Conservation (phyloP, 2,888 invertebrate species). For the Girardia tigrina region DNA sequence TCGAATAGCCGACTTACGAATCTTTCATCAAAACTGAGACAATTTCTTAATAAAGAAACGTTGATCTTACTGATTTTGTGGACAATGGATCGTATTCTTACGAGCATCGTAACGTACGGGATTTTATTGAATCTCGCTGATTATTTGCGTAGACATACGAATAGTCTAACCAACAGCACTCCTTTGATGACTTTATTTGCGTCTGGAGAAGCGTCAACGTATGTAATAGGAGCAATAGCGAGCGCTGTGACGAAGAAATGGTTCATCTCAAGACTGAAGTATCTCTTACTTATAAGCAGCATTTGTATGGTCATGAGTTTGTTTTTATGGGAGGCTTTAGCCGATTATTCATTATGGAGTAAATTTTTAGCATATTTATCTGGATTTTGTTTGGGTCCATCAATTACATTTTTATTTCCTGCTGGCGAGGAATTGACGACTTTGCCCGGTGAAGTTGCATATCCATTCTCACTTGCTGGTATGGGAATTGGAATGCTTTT, state of each 20-base stretch:
- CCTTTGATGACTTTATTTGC: conserved; percentile 35
- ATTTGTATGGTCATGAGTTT: conserved; percentile 33
- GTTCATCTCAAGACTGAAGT: conserved; percentile 32
- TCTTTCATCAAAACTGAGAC: not conserved
- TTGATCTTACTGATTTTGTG: conserved; percentile 33
- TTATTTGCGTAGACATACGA: conserved; percentile 35
- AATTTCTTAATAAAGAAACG: conserved; percentile 20
- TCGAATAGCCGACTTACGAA: conserved; percentile 15
- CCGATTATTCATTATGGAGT: not conserved
- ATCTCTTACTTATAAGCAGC: conserved; percentile 32
- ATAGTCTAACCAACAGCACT: conserved; percentile 31
- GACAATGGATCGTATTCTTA: conserved; percentile 37
- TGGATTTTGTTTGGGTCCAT: conserved; percentile 37
- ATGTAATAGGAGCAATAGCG: conserved; percentile 33
- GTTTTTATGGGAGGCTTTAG: conserved; percentile 34
- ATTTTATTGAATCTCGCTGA: conserved; percentile 37
- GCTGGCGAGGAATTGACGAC: conserved; percentile 37
- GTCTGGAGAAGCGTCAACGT: conserved; percentile 36
- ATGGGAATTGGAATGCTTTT: conserved; percentile 37
- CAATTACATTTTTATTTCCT: conserved; percentile 37
- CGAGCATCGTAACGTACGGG: conserved; percentile 37
- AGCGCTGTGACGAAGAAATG: conserved; percentile 36
- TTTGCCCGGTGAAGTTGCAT: conserved; percentile 36
- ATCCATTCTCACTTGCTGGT: conserved; percentile 36
- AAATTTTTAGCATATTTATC: conserved; percentile 29